Percentiles rank a stretch among this genome's conserved stretches.
phyloP scores from a whole-genome alignment of 2,113 vertebrate genomes.

The Notiomystis cincta region DNA sequence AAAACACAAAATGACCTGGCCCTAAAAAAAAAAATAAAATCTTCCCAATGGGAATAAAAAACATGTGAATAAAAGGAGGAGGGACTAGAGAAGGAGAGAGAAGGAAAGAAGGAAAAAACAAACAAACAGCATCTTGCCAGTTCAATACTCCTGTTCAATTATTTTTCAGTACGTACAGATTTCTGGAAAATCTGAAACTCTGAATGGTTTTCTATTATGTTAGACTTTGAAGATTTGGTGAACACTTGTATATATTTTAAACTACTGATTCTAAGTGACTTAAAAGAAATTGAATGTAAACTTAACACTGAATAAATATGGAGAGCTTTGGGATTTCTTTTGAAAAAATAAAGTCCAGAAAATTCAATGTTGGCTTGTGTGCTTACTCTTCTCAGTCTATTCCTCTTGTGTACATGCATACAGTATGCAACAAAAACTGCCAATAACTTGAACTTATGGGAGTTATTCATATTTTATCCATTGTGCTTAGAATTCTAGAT shows the following conservation, averaged over 20 bases:
- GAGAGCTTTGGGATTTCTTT: neutral
- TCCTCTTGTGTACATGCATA: neutral
- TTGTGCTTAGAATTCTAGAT: neutral
- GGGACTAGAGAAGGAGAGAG: neutral
- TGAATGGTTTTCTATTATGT: neutral
- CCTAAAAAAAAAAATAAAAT: neutral
- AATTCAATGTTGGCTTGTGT: neutral
- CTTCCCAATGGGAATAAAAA: neutral
- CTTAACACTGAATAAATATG: constrained; percentile 16
- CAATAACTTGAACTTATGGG: neutral
- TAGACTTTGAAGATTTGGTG: neutral
- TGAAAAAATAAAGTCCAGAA: constrained; percentile 22
- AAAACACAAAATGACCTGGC: neutral
- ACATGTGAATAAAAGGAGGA: neutral
- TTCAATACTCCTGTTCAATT: neutral
- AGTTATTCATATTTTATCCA: neutral
- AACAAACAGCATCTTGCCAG: neutral
- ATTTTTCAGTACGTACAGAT: neutral
- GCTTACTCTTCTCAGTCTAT: neutral
- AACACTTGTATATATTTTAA: neutral
- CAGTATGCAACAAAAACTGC: neutral
- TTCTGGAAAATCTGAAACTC: constrained; percentile 2
- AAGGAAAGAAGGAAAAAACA: neutral
- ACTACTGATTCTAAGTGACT: constrained; percentile 57
- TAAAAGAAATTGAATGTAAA: constrained; percentile 24